Evolutionary conservation across 2,797 vertebrate genomes (phyloP).

Genomic region (Morelia viridis): DNA sequence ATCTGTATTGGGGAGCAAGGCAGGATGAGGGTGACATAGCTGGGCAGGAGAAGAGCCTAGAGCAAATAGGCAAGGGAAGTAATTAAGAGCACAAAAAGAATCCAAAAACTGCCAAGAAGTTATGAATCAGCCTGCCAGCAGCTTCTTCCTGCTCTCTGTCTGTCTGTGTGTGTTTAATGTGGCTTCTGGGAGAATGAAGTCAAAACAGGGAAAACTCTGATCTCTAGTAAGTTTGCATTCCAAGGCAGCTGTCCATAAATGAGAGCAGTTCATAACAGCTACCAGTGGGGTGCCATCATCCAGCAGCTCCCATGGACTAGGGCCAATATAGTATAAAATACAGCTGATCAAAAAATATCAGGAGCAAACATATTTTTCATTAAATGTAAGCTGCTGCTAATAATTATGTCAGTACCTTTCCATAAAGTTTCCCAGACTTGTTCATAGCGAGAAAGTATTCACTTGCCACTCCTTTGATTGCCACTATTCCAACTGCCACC

Average conservation of each 20-base stretch:
- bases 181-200: not conserved
- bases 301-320: not conserved
- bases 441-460: slow-evolving; percentile 97
- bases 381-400: slow-evolving; percentile 9
- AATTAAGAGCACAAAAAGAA: not conserved
- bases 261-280: not conserved
- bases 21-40: not conserved
- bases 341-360: not conserved
- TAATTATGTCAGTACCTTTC: slow-evolving; percentile 82
- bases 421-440: slow-evolving; percentile 90
- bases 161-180: not conserved
- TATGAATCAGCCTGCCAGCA: not conserved
- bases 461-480: slow-evolving; percentile 97
- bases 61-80: not conserved
- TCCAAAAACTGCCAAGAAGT: not conserved
- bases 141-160: not conserved
- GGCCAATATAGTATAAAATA: not conserved
- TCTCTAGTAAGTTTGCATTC: slow-evolving; percentile 5
- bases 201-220: not conserved
- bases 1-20: not conserved
- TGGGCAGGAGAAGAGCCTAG: not conserved
- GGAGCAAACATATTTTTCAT: not conserved
- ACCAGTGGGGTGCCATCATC: not conserved
- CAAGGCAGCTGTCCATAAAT: not conserved
- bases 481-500: slow-evolving; percentile 92